Base-by-base conservation (phyloP, 2,113 vertebrate species). In the Coregonus clupeaformis region DNA sequence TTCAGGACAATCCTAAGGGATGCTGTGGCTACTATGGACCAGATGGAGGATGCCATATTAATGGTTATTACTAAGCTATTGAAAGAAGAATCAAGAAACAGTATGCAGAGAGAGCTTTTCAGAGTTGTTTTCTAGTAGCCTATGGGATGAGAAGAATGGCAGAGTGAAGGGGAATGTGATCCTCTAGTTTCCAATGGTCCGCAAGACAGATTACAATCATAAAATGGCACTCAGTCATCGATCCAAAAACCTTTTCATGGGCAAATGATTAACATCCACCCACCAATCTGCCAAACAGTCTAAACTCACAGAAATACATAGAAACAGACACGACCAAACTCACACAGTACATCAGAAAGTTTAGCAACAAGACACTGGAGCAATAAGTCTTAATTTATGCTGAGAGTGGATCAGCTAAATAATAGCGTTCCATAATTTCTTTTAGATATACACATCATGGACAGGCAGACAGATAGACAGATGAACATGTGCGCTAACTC, bases 191-290 rank as follows among this genome's bases (percentile, higher is more conserved):
- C 77, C 67, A 45, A 36, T 0, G n/a, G 68, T 83, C 69, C 18
- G 66, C n/a, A 70, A 80, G 77, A 79, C n/a, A 62, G 75, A 3
- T 69, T 84, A 87, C 85, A 86, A 87, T 88, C 80, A 69, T 71
- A 63, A 82, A 80, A 82, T 79, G 80, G 76, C 80, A 76, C 75
- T 80, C 72, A 42, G 36, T 42, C 36, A 11, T 47, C 69, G 42
- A 36, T 63, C 78, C 3, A 3, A 70, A 47, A 70, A 30, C 25
- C 47, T 32, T 42, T 45, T 6, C 57, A 7, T 57, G 25, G 52
- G 52, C 29, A 57, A 67, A 65, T 78, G 68, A 69, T 18, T 74
- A 72, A 85, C 75, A 80, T 60, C 77, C 69, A 65, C 76, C 66
- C 68, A 77, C 16, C 76, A 71, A 70, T 2, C 72, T 2, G 52